Conservation (phyloP, 2,113 vertebrate species). For the Tachuris rubrigastra region DNA sequence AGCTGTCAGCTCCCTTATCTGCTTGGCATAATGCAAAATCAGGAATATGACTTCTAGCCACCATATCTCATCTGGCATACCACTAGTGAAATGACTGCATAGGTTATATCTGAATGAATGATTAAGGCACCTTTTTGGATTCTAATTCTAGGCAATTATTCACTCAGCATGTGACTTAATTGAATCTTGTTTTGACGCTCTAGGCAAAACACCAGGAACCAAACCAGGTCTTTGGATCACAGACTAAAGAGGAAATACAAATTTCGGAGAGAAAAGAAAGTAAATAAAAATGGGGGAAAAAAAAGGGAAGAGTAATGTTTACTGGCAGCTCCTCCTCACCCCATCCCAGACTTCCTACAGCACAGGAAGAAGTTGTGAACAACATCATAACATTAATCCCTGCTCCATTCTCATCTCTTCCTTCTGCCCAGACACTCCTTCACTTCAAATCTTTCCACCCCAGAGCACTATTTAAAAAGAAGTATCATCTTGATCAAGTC, state of each 20-base stretch:
- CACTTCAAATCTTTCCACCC: not conserved
- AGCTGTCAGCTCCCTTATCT: not conserved
- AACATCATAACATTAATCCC: not conserved
- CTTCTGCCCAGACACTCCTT: not conserved
- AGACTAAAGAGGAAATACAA: not conserved
- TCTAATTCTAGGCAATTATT: not conserved
- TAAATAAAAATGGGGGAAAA: no score
- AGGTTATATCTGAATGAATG: not conserved
- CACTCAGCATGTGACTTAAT: not conserved
- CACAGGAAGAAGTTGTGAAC: not conserved
- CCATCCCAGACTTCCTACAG: not conserved
- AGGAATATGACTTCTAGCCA: not conserved
- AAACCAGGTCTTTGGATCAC: not conserved
- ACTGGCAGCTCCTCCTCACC: not conserved
- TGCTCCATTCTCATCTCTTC: not conserved
- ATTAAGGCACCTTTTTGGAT: not conserved
- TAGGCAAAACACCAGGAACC: not conserved
- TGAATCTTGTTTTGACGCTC: not conserved
- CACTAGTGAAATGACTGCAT: not conserved
- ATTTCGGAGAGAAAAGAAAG: not conserved
- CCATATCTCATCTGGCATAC: not conserved
- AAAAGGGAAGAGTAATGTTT: not conserved
- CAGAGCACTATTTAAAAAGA: not conserved
- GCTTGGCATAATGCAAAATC: not conserved
- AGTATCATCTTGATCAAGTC: not conserved